Conservation (phyloP, 1,140 invertebrate genomes). For the Brachionus koreanus region DNA sequence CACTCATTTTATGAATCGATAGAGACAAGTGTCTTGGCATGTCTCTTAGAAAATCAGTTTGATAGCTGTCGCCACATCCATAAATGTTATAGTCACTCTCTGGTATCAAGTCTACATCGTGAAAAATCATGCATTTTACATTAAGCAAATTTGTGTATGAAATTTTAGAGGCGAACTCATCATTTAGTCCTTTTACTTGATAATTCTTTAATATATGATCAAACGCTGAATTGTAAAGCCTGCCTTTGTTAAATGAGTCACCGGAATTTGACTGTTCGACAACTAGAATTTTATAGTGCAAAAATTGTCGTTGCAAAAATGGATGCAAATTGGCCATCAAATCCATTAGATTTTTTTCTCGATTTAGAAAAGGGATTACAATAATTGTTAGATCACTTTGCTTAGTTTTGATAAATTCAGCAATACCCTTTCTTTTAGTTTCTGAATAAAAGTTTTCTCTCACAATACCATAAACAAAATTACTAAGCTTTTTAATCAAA, state of each 20-base stretch:
- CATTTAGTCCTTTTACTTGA: neutral
- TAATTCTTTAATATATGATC: conserved; percentile 16
- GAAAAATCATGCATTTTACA: conserved; percentile 74
- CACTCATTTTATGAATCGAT: neutral
- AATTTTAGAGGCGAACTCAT: neutral
- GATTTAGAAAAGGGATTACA: conserved; percentile 79
- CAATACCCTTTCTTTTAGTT: neutral
- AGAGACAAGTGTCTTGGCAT: conserved; percentile 62
- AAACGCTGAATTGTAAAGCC: conserved; percentile 29
- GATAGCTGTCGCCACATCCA: conserved; percentile 69
- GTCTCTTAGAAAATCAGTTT: conserved; percentile 61
- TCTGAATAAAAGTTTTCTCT: neutral
- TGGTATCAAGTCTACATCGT: conserved; percentile 89
- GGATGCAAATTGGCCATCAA: conserved; percentile 83
- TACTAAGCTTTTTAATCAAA: neutral
- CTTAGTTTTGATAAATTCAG: neutral
- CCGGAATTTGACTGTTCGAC: conserved; percentile 69
- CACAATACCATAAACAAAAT: neutral
- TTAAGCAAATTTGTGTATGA: neutral
- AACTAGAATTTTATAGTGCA: conserved; percentile 83
- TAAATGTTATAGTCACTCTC: conserved; percentile 82
- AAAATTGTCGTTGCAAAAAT: conserved; percentile 76
- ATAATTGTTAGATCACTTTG: conserved; percentile 56
- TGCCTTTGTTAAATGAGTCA: conserved; percentile 37
- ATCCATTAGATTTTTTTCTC: conserved; percentile 70